phyloP scores from a whole-genome alignment of 1,140 invertebrate species.

The Nomia melanderi region DNA sequence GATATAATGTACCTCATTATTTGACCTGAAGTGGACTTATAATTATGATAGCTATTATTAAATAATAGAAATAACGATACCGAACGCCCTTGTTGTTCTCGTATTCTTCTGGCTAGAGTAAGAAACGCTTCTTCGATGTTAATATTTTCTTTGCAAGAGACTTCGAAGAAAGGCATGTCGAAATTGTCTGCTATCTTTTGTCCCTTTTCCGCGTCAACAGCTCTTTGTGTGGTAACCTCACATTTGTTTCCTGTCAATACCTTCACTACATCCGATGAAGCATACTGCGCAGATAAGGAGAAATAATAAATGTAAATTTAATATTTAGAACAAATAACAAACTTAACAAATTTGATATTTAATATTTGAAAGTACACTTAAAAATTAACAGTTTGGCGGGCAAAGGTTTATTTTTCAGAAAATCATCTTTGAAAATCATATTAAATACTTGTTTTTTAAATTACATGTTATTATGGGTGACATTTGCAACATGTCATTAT shows the following conservation, averaged over 20 bases:
- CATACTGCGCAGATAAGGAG: conserved; percentile 85
- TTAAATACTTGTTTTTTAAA: no score
- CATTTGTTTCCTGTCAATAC: conserved; percentile 93
- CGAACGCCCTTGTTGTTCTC: conserved; percentile 88
- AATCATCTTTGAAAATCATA: no score
- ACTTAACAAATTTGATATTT: no score
- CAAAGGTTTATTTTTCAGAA: no score
- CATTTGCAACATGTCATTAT: no score
- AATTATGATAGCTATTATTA: background rate
- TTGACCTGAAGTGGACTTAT: background rate
- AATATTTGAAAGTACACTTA: no score
- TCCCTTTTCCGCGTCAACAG: conserved; percentile 89
- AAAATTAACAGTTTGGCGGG: no score
- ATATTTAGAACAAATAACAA: no score
- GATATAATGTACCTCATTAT: no score
- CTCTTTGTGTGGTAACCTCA: conserved; percentile 87
- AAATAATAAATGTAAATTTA: no score
- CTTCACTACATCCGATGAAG: conserved; percentile 91
- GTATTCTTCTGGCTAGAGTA: conserved; percentile 90
- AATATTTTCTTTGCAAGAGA: conserved; percentile 94
- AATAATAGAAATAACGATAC: conserved; percentile 76
- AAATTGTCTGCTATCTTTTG: conserved; percentile 95
- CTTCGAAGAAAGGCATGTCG: conserved; percentile 95
- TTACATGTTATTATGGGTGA: no score
- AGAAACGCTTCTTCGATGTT: conserved; percentile 94